A percentile compares a stretch with the other conserved stretches of the same genome.
These are phyloP conservation scores for Rhizoglyphus robini DNA, from an alignment of 1,140 invertebrate genomes.

Conservation along the genomic window DNA sequence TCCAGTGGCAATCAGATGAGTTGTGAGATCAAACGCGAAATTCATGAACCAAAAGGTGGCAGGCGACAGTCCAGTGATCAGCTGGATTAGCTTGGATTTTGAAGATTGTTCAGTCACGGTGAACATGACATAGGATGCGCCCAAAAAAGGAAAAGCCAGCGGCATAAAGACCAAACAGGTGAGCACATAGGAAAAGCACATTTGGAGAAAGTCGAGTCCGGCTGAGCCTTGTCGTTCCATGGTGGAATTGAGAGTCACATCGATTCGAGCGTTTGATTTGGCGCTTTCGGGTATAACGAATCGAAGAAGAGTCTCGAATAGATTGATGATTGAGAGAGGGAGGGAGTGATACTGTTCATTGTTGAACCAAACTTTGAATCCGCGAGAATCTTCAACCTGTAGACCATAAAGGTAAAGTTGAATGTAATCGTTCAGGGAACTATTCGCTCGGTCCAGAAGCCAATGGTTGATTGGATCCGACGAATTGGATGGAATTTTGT, in stretches of 20 bases:
- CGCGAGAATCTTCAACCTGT: neutral
- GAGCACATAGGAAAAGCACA: neutral
- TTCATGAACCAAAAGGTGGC: slow-evolving; percentile 22
- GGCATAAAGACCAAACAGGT: slow-evolving; percentile 21
- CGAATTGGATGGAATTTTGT: too few species aligned
- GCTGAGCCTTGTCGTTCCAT: neutral
- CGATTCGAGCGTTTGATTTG: neutral
- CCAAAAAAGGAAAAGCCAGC: slow-evolving; percentile 24
- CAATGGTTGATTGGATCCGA: too few species aligned
- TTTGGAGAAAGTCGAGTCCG: neutral
- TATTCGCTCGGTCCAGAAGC: neutral
- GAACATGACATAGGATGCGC: slow-evolving; percentile 23
- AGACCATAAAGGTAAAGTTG: neutral
- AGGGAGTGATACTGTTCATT: slow-evolving; percentile 21
- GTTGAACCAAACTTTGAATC: slow-evolving; percentile 19
- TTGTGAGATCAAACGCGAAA: slow-evolving; percentile 24
- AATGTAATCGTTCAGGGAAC: neutral
- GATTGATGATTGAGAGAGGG: neutral
- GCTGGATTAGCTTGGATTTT: slow-evolving; percentile 26
- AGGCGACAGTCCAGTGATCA: slow-evolving; percentile 24
- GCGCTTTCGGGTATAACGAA: neutral
- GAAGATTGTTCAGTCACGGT: slow-evolving; percentile 24
- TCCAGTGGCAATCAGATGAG: neutral
- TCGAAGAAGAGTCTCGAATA: slow-evolving; percentile 12
- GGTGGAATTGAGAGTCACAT: neutral